Percentiles rank a stretch among this genome's conserved stretches.
These are phyloP conservation scores for Halocaridina rubra DNA, from an alignment of 2,888 invertebrate species.

Conservation along the genomic window DNA sequence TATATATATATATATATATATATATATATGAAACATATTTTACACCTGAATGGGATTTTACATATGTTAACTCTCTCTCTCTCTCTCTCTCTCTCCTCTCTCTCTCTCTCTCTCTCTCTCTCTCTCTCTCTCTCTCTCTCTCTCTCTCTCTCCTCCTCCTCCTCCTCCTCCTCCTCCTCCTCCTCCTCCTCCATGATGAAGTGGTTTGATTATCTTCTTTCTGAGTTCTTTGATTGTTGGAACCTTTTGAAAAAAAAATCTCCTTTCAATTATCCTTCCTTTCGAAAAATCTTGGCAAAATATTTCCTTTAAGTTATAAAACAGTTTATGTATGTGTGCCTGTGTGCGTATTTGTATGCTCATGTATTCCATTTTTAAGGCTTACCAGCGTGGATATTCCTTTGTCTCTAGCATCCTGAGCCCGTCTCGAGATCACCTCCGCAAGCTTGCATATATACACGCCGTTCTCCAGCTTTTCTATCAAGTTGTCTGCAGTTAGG, in stretches of 20 bases:
- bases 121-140: constrained; percentile 1
- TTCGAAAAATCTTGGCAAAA: too few species aligned
- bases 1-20: background rate
- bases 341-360: background rate
- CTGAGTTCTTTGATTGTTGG: too few species aligned
- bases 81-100: background rate
- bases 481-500: constrained; percentile 82
- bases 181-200: too few species aligned
- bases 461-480: constrained; percentile 86
- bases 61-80: background rate
- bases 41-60: background rate
- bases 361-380: background rate
- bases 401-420: constrained; percentile 76
- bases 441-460: constrained; percentile 85
- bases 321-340: too few species aligned
- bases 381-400: constrained; percentile 67
- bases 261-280: too few species aligned
- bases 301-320: too few species aligned
- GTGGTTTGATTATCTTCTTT: too few species aligned
- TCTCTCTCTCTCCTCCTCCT: background rate
- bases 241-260: too few species aligned
- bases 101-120: background rate
- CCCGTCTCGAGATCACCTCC: constrained; percentile 81
- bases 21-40: background rate
- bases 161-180: too few species aligned